Percentiles rank a stretch among this genome's conserved stretches.
Evolutionary conservation across 2,113 vertebrate genomes (phyloP).

Genomic region (Donacobius atricapilla): DNA sequence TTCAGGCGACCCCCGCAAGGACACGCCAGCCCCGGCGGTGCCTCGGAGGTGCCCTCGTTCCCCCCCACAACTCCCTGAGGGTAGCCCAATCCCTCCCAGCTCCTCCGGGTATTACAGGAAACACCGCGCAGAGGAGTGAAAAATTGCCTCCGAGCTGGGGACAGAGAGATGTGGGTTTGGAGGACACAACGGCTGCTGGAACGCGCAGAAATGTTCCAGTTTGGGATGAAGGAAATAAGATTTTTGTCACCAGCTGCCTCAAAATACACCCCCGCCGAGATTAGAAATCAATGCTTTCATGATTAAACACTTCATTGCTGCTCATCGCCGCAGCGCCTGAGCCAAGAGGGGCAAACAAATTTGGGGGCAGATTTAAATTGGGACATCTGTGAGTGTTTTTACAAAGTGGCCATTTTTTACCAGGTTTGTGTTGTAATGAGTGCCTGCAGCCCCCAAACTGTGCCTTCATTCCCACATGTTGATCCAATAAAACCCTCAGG

Average conservation of each 20-base stretch:
- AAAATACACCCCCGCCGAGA: neutral
- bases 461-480: rapidly evolving
- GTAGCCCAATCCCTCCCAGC: neutral
- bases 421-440: neutral
- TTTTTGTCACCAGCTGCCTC: neutral
- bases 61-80: rapidly evolving
- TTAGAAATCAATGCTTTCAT: neutral
- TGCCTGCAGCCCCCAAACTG: neutral
- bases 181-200: neutral
- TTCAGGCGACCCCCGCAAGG: neutral
- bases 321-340: rapidly evolving
- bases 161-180: neutral
- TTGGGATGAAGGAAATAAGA: neutral
- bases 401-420: neutral
- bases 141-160: neutral
- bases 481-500: neutral
- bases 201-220: neutral
- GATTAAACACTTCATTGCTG: neutral
- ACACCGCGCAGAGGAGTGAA: rapidly evolving
- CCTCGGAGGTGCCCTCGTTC: neutral
- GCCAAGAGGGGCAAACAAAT: neutral
- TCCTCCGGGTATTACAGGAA: neutral
- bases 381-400: neutral
- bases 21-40: neutral
- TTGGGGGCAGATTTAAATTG: neutral